Percentiles rank a stretch among this genome's conserved stretches.
These are phyloP conservation scores for Hedychridium roseum DNA, from an alignment of 2,888 invertebrate species.

Conservation along the genomic window DNA sequence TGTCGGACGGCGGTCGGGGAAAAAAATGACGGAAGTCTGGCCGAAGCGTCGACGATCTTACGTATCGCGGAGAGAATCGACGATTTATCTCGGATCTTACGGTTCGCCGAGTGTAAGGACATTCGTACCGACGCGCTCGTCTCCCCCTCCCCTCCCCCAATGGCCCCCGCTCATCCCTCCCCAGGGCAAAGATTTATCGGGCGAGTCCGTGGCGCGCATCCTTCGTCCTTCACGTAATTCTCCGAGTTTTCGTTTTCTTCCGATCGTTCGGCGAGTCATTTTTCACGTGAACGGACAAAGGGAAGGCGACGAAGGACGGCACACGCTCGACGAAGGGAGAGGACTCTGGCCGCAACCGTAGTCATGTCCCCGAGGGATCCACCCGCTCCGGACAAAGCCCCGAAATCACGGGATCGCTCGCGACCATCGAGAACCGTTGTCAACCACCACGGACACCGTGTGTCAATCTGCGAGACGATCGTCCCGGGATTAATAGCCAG, in stretches of 20 bases:
- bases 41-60: conserved; percentile 6
- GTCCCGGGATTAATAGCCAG: no score
- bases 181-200: conserved; percentile 32
- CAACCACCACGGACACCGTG: no score
- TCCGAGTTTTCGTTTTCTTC: conserved; percentile 19
- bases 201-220: conserved; percentile 12
- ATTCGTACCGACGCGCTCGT: conserved; percentile 18
- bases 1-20: no score
- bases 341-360: not conserved
- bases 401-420: no score
- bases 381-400: not conserved
- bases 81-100: conserved; percentile 22
- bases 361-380: not conserved
- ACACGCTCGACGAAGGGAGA: conserved; percentile 25
- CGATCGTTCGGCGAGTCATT: conserved; percentile 42
- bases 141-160: no score
- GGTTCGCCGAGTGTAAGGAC: conserved; percentile 20
- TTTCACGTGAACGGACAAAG: conserved; percentile 42
- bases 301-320: conserved; percentile 30
- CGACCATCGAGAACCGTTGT: no score
- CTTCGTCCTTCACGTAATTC: conserved; percentile 25
- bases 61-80: conserved; percentile 1
- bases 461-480: no score
- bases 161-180: conserved; percentile 19
- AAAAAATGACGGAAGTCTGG: no score